Evolutionary conservation across 2,113 vertebrate species (phyloP).

Genomic region (Cromileptes altivelis): DNA sequence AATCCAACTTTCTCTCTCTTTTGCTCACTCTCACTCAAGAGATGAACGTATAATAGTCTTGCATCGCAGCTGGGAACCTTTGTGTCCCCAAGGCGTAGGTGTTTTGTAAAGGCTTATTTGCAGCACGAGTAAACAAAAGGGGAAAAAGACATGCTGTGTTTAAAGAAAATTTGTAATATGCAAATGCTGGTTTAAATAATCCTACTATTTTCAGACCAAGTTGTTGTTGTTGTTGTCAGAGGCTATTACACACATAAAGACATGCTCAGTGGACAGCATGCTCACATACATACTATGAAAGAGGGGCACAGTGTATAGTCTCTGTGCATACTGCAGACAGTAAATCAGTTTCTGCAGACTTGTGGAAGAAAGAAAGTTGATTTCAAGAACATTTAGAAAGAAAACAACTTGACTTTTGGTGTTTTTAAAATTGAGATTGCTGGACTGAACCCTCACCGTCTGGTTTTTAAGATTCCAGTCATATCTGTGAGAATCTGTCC

Average conservation of each 20-base stretch:
- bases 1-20: slow-evolving; percentile 1
- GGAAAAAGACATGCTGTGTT: slow-evolving; percentile 3
- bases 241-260: background rate
- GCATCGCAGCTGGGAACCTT: background rate
- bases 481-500: slow-evolving; percentile 14
- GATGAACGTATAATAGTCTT: slow-evolving; percentile 12
- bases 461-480: slow-evolving; percentile 28
- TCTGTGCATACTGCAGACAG: background rate
- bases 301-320: background rate
- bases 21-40: slow-evolving; percentile 2
- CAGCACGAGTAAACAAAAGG: slow-evolving; percentile 20
- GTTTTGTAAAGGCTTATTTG: slow-evolving; percentile 36
- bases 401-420: background rate
- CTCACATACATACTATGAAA: background rate
- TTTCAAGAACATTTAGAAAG: slow-evolving; percentile 13
- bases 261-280: background rate
- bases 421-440: slow-evolving; percentile 5
- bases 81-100: background rate
- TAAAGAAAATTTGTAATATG: background rate
- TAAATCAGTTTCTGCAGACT: background rate
- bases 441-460: background rate
- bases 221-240: background rate
- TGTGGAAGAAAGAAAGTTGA: slow-evolving; percentile 3
- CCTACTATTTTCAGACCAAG: background rate
- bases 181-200: slow-evolving; percentile 17